phyloP scores from a whole-genome alignment of 2,797 vertebrate genomes.

The Eulemur albifrons region DNA sequence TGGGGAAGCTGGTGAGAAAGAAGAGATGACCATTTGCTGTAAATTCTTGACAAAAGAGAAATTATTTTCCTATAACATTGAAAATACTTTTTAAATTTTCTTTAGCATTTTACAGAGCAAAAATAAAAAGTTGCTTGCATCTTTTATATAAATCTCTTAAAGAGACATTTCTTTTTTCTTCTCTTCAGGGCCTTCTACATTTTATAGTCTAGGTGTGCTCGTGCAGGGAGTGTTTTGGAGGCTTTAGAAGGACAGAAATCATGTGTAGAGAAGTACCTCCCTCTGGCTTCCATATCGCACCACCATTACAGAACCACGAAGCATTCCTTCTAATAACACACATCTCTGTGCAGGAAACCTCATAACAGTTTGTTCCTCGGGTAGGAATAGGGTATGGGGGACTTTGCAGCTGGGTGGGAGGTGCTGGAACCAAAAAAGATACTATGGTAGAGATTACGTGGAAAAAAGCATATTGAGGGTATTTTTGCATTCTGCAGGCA shows the following conservation, averaged over 20 bases:
- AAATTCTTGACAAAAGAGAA: slow-evolving; percentile 16
- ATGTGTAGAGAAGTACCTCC: background rate
- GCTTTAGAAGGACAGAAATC: background rate
- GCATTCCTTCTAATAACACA: background rate
- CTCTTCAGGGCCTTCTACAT: background rate
- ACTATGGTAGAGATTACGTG: background rate
- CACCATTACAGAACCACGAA: accelerated
- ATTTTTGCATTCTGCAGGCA: background rate
- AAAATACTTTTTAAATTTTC: slow-evolving; percentile 62
- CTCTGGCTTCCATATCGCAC: background rate
- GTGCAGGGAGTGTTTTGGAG: background rate
- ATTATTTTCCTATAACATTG: background rate
- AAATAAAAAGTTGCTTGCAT: slow-evolving; percentile 26
- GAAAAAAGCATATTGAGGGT: background rate
- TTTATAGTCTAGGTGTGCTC: background rate
- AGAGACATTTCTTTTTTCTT: background rate
- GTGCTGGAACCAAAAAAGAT: background rate
- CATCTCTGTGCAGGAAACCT: background rate
- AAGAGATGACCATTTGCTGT: background rate
- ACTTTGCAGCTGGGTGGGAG: background rate
- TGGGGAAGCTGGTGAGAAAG: background rate
- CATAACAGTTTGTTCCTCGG: background rate
- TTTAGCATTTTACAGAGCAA: slow-evolving; percentile 61
- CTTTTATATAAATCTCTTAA: background rate
- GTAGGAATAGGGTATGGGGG: too few species aligned